Evolutionary conservation across 2,888 invertebrate species (phyloP).

Genomic region (Athrips mouffetella): DNA sequence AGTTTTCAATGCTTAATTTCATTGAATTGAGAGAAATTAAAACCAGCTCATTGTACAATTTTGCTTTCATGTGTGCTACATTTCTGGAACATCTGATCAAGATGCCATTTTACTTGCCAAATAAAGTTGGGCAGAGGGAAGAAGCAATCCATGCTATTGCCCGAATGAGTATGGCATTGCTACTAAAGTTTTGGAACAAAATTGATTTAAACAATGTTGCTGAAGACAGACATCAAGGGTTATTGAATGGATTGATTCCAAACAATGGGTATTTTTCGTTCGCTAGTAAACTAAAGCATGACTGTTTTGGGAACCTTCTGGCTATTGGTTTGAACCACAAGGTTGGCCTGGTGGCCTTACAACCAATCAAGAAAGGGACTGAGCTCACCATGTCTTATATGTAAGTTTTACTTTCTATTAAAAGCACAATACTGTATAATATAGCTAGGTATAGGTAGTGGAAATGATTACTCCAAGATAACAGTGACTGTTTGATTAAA

Average conservation of each 20-base stretch:
- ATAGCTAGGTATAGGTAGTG: too few species aligned
- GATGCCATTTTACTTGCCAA: constrained; percentile 1
- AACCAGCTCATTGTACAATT: constrained; percentile 3
- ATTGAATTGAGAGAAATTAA: not conserved
- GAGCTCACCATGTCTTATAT: constrained; percentile 14
- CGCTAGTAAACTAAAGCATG: constrained; percentile 6
- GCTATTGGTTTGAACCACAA: constrained; percentile 9
- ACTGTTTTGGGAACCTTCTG: constrained; percentile 11
- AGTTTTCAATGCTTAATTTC: constrained; percentile 14
- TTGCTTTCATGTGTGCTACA: not conserved
- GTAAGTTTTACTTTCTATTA: constrained; percentile 11
- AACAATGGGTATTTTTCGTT: constrained; percentile 11
- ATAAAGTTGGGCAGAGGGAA: not conserved
- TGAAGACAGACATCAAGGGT: not conserved
- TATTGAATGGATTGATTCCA: not conserved
- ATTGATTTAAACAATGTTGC: constrained; percentile 4
- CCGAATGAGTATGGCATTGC: constrained; percentile 6
- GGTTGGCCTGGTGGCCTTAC: constrained; percentile 6
- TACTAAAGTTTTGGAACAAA: not conserved
- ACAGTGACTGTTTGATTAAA: too few species aligned
- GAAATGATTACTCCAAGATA: too few species aligned
- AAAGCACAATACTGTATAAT: not conserved
- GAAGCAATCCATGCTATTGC: constrained; percentile 10
- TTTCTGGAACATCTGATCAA: not conserved
- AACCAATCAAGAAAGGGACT: constrained; percentile 15